Evolutionary conservation across 2,888 invertebrate genomes (phyloP), one percentile per base, ranked within the genome.

Genomic region (Polymixis flavicincta): DNA sequence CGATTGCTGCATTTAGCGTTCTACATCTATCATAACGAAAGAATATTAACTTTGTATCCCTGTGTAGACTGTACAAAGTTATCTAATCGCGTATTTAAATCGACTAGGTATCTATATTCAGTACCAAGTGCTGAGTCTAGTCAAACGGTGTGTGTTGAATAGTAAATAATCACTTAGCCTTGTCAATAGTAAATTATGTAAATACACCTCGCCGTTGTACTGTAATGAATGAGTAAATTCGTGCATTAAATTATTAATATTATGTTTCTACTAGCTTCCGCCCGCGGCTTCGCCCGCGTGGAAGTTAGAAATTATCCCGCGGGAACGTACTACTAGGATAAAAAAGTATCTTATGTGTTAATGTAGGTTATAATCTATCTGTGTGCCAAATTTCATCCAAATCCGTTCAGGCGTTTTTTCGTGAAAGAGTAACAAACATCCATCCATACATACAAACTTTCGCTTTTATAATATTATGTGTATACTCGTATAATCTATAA

Each of bases 181-280:
- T 88, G 88, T 83, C 85, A 68, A 86, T 85, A 87, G 84, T 83
- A 79, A 78, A 88, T 89, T 91, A 92, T 91, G 89, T 85, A 87
- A 90, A 91, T 89, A 74, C 59, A 81, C 80, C 67, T 83, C 72
- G 81, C 65, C 50, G 66, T 64, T 70, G 63, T 79, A 79, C 37
- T 54, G n/a, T 79, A 73, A 79, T 86, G 78, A 85, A 83, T 82
- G 73, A 80, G 37, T 80, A 74, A 68, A 82, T 82, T 80, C 76
- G 57, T 66, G 76, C 54, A 65, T 71, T 48, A 48, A 63, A 66
- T 78, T 73, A 63, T 70, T 72, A 63, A 60, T 70, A 50, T 54
- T 61, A 59, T 48, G 59, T 68, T 59, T 67, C 45, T 45, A 69
- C 71, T 72, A 61, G n/a, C n/a, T n/a, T n/a, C n/a, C n/a, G n/a